Conservation (phyloP, 2,888 invertebrate species). For the Acrocyrtus sp. region DNA sequence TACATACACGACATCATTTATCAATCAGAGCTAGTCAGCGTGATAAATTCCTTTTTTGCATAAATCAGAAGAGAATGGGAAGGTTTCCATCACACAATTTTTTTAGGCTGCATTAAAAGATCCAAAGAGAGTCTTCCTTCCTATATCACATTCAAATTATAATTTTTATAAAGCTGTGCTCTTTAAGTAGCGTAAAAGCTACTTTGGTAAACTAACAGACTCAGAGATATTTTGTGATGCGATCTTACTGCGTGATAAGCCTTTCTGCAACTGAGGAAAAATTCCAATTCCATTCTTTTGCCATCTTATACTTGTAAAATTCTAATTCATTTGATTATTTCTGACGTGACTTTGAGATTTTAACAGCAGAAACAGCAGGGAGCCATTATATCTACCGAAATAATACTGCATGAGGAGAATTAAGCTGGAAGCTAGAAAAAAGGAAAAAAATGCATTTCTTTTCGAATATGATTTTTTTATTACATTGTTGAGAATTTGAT, state of each 20-base stretch:
- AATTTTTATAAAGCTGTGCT: no score
- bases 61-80: no score
- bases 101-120: no score
- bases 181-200: no score
- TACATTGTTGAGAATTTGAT: constrained; percentile 15
- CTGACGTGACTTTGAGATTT: constrained; percentile 29
- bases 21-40: no score
- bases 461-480: neutral
- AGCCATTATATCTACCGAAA: constrained; percentile 1
- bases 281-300: neutral
- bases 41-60: no score
- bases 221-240: no score
- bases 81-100: no score
- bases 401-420: neutral
- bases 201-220: no score
- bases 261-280: constrained; percentile 26
- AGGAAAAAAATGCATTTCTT: neutral
- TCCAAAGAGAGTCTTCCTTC: no score
- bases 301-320: constrained; percentile 8
- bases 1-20: no score
- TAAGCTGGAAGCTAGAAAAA: neutral
- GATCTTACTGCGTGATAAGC: constrained; percentile 5
- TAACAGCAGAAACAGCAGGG: constrained; percentile 21
- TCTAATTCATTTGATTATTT: constrained; percentile 27
- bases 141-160: no score